Evolutionary conservation across 2,797 vertebrate genomes (phyloP).

Genomic region (Ispidina lecontei): DNA sequence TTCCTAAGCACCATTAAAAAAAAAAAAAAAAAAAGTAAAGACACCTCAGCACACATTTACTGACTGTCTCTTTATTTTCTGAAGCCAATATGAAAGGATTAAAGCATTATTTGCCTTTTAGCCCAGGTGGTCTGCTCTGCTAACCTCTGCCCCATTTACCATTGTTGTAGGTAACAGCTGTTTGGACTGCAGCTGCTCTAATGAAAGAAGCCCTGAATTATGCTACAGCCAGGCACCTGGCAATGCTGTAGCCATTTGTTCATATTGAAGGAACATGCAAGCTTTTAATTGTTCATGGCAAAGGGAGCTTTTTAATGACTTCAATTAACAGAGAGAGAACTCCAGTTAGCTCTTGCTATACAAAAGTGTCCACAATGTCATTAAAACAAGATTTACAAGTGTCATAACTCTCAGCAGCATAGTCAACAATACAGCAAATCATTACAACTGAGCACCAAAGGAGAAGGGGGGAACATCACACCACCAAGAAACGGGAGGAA

Average conservation of each 20-base stretch:
- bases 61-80: neutral
- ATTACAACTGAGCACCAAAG: conserved; percentile 69
- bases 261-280: conserved; percentile 61
- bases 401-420: conserved; percentile 70
- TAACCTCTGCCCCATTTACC: neutral
- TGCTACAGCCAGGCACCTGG: neutral
- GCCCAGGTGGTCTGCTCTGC: neutral
- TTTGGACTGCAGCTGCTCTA: neutral
- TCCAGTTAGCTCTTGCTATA: conserved; percentile 73
- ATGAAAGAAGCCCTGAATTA: neutral
- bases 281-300: conserved; percentile 67
- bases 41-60: neutral
- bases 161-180: conserved; percentile 17
- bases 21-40: too few species aligned
- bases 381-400: conserved; percentile 75
- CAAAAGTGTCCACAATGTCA: conserved; percentile 74
- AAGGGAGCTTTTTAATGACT: conserved; percentile 76
- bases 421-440: conserved; percentile 71
- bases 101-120: neutral
- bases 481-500: neutral
- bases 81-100: conserved; percentile 6
- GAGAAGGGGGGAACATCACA: conserved; percentile 31
- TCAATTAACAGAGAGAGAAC: conserved; percentile 71
- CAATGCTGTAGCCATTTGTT: conserved; percentile 10
- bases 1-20: too few species aligned